phyloP scores from a whole-genome alignment of 2,113 vertebrate species.

The Rana temporaria region DNA sequence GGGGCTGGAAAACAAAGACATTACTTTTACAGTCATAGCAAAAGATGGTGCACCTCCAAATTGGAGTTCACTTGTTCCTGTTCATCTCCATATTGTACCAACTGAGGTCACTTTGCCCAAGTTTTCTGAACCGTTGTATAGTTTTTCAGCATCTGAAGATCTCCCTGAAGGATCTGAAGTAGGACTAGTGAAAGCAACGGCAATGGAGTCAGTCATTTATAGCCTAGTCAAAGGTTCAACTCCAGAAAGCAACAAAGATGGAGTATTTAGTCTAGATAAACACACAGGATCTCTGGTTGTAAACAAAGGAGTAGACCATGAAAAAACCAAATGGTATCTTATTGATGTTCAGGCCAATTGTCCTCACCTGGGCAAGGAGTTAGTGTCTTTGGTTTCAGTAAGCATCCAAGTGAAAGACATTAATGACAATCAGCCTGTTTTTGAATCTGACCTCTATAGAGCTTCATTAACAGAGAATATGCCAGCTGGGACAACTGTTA shows the following conservation, averaged over 20 bases:
- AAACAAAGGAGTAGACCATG: constrained; percentile 89
- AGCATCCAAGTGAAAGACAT: constrained; percentile 94
- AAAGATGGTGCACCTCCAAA: constrained; percentile 90
- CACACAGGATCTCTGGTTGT: constrained; percentile 86
- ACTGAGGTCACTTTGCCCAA: constrained; percentile 87
- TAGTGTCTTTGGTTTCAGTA: constrained; percentile 90
- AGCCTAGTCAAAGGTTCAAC: constrained; percentile 94
- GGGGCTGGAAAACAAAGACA: constrained; percentile 89
- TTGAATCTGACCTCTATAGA: constrained; percentile 91
- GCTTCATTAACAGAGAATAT: constrained; percentile 94
- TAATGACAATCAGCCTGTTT: constrained; percentile 93
- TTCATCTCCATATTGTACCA: constrained; percentile 88
- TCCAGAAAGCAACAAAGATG: constrained; percentile 90
- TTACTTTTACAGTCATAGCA: constrained; percentile 91
- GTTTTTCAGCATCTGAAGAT: constrained; percentile 91
- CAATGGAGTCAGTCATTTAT: constrained; percentile 90
- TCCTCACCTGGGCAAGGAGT: constrained; percentile 83
- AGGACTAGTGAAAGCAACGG: constrained; percentile 86
- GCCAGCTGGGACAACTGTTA: constrained; percentile 90
- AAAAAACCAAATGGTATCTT: constrained; percentile 94
- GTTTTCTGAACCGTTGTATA: constrained; percentile 94
- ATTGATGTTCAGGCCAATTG: constrained; percentile 91
- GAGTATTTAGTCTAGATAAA: constrained; percentile 84
- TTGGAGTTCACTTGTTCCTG: constrained; percentile 86
- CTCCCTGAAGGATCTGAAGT: constrained; percentile 89